Evolutionary conservation across 2,797 vertebrate genomes (phyloP).

Genomic region (Eidolon dupreanum): DNA sequence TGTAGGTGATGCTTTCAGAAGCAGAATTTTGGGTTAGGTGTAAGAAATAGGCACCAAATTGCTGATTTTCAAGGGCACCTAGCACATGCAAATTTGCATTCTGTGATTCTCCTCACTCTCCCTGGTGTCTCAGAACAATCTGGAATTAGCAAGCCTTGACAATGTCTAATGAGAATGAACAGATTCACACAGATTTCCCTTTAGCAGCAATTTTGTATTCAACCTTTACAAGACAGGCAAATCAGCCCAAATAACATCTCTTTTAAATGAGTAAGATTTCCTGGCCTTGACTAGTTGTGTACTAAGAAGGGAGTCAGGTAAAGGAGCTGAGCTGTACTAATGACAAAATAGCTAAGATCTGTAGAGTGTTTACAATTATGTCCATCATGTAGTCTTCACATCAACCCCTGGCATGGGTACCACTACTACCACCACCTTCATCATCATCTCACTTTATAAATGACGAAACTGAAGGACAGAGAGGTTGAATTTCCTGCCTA

Average conservation of each 20-base stretch:
- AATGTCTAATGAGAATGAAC: slow-evolving; percentile 66
- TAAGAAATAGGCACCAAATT: neutral
- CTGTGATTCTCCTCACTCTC: slow-evolving; percentile 12
- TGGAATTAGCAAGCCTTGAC: slow-evolving; percentile 70
- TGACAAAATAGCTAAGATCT: neutral
- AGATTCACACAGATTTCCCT: slow-evolving; percentile 51
- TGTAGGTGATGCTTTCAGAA: neutral
- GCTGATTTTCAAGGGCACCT: slow-evolving; percentile 47
- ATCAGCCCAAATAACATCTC: slow-evolving; percentile 20
- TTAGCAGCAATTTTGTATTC: slow-evolving; percentile 29
- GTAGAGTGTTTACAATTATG: neutral
- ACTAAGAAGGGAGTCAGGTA: neutral
- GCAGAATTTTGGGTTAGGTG: neutral
- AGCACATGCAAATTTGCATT: slow-evolving; percentile 51
- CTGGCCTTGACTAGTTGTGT: neutral
- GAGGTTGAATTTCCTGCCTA: neutral
- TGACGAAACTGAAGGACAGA: neutral
- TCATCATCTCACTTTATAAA: neutral
- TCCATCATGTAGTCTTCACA: neutral
- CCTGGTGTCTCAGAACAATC: slow-evolving; percentile 57
- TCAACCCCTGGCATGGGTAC: neutral
- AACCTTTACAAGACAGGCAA: slow-evolving; percentile 48
- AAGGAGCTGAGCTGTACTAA: neutral
- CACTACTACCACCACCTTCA: neutral
- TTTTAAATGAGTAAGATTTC: slow-evolving; percentile 38